A percentile compares a stretch with the other conserved stretches of the same genome.
These are phyloP conservation scores for Sciurus niger DNA, from an alignment of 2,113 vertebrate species.

Conservation along the genomic window DNA sequence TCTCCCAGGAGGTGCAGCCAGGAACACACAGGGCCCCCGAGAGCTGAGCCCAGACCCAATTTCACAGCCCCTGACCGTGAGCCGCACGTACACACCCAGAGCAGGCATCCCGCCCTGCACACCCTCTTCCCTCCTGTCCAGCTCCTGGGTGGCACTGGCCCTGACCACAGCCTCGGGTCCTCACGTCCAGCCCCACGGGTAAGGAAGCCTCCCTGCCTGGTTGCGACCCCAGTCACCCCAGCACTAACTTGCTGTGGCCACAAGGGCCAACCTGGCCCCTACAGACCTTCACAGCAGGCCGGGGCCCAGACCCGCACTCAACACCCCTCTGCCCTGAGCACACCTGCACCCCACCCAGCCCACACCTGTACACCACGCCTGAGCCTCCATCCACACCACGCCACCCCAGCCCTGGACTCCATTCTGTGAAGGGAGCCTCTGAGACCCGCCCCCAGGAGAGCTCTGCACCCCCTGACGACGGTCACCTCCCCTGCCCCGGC, in stretches of 20 bases:
- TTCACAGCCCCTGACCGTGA: not conserved
- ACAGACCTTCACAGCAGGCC: accelerated
- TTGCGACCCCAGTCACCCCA: not conserved
- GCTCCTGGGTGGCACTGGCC: not conserved
- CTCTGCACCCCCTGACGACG: not conserved
- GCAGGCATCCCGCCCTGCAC: not conserved
- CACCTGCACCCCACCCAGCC: not conserved
- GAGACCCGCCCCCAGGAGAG: not conserved
- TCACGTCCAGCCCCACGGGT: not conserved
- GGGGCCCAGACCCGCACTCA: no score
- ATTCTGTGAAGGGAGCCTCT: not conserved
- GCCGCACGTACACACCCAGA: no score
- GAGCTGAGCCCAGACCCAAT: not conserved
- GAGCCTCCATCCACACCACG: not conserved
- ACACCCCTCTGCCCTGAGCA: not conserved
- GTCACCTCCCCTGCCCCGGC: not conserved
- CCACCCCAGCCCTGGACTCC: no score
- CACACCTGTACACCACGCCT: not conserved
- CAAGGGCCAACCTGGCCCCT: not conserved
- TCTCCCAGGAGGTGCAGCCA: not conserved
- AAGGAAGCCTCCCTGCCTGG: no score
- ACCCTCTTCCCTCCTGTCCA: not conserved
- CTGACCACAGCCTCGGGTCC: not conserved
- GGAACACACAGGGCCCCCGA: not conserved
- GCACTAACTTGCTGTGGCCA: not conserved